Conservation (phyloP, 2,113 vertebrate genomes). For the Electrona antarctica region DNA sequence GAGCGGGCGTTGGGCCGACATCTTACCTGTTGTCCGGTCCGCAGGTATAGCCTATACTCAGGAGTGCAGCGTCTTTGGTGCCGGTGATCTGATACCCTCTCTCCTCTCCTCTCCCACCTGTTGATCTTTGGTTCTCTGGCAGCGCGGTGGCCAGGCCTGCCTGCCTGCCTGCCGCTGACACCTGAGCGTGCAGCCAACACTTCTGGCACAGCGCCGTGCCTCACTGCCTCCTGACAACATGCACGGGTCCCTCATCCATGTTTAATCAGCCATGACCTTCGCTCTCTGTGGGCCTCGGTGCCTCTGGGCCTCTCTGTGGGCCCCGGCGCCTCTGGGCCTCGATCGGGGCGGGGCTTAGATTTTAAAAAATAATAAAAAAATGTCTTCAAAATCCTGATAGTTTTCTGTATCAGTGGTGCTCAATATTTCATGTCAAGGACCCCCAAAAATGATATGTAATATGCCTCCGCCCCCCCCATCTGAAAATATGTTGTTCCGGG, state of each 20-base stretch:
- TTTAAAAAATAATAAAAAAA: too few relatives aligned
- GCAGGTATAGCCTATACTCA: neutral
- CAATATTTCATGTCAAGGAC: too few relatives aligned
- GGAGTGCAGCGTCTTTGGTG: slow-evolving; percentile 29
- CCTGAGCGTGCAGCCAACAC: slow-evolving; percentile 59
- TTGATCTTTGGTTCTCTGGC: slow-evolving; percentile 65
- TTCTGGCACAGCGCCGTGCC: slow-evolving; percentile 45
- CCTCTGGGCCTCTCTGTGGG: too few relatives aligned
- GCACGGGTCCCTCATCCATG: slow-evolving; percentile 60
- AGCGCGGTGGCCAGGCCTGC: slow-evolving; percentile 27
- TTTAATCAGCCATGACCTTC: slow-evolving; percentile 61
- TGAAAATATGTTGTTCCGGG: too few relatives aligned
- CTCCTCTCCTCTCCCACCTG: slow-evolving; percentile 33
- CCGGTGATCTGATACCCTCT: slow-evolving; percentile 56
- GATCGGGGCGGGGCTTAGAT: too few relatives aligned
- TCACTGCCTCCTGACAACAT: slow-evolving; percentile 22
- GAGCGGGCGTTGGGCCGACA: neutral
- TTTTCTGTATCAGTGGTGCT: too few relatives aligned
- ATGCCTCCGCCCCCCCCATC: too few relatives aligned
- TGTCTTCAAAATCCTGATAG: too few relatives aligned
- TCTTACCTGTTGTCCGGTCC: slow-evolving; percentile 58
- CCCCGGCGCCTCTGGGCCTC: too few relatives aligned
- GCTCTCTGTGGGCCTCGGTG: neutral
- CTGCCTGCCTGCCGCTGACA: slow-evolving; percentile 55
- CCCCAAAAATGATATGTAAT: too few relatives aligned